Evolutionary conservation across 2,113 vertebrate genomes (phyloP).

Genomic region (Carettochelys insculpta): DNA sequence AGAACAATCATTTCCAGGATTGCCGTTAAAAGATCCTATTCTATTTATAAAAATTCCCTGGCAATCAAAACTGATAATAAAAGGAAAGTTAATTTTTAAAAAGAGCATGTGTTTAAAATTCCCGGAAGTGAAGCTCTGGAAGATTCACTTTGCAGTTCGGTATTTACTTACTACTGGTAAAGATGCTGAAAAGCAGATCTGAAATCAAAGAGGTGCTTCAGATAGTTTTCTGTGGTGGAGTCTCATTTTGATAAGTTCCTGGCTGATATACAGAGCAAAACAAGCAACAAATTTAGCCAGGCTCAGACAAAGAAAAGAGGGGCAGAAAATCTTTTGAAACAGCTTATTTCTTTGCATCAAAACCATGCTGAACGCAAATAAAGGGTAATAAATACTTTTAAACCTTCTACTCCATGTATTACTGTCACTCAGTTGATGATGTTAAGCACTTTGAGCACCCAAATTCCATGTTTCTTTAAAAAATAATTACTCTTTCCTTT

Average conservation of each 20-base stretch:
- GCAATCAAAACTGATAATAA: not conserved
- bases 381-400: not conserved
- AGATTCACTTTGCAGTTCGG: not conserved
- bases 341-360: not conserved
- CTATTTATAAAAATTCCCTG: not conserved
- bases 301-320: not conserved
- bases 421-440: not conserved
- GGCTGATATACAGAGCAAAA: not conserved
- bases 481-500: not conserved
- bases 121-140: not conserved
- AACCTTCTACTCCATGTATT: not conserved
- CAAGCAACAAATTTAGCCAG: not conserved
- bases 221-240: not conserved
- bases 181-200: not conserved
- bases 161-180: not conserved
- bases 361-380: not conserved
- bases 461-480: not conserved
- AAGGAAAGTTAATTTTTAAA: not conserved
- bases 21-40: not conserved
- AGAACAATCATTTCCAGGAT: not conserved
- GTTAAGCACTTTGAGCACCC: not conserved
- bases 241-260: not conserved
- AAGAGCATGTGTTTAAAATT: not conserved
- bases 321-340: not conserved
- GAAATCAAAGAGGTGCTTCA: not conserved